phyloP scores from a whole-genome alignment of 1,140 invertebrate genomes.

The Cotesia chilonis region DNA sequence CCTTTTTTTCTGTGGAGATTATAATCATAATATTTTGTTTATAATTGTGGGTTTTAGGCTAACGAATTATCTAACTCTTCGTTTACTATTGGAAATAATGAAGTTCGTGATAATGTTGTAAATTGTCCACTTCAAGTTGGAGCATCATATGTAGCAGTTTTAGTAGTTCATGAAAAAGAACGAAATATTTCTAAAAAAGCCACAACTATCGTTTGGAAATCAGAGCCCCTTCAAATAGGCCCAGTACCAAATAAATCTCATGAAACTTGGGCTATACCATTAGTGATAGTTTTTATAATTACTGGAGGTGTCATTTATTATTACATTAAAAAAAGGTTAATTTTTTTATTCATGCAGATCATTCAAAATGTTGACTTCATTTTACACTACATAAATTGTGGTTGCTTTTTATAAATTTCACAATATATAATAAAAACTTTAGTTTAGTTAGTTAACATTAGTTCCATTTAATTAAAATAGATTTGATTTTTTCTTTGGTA shows the following conservation, averaged over 20 bases:
- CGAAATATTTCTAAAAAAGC: neutral
- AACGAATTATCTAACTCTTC: constrained; percentile 9
- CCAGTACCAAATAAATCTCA: constrained; percentile 4
- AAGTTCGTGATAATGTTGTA: constrained; percentile 18
- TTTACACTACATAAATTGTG: too few relatives aligned
- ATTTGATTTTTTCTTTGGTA: too few relatives aligned
- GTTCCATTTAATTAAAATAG: too few relatives aligned
- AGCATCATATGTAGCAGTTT: constrained; percentile 37
- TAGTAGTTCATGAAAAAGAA: constrained; percentile 33
- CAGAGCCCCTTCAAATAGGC: constrained; percentile 18
- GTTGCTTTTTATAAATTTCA: too few relatives aligned
- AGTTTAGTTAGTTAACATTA: too few relatives aligned
- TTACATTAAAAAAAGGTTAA: constrained; percentile 15
- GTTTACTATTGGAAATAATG: constrained; percentile 45
- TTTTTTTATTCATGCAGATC: neutral
- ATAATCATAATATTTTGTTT: neutral
- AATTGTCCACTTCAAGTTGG: constrained; percentile 45
- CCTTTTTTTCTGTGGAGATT: too few relatives aligned
- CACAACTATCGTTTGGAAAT: constrained; percentile 10
- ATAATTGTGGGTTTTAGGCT: constrained; percentile 6
- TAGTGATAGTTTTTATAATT: constrained; percentile 13
- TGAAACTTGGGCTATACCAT: constrained; percentile 20
- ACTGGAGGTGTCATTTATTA: constrained; percentile 5
- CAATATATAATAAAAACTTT: too few relatives aligned
- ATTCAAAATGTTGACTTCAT: neutral